Conservation (phyloP, 2,113 vertebrate species). For the Cyphomyrus discorhynchus region DNA sequence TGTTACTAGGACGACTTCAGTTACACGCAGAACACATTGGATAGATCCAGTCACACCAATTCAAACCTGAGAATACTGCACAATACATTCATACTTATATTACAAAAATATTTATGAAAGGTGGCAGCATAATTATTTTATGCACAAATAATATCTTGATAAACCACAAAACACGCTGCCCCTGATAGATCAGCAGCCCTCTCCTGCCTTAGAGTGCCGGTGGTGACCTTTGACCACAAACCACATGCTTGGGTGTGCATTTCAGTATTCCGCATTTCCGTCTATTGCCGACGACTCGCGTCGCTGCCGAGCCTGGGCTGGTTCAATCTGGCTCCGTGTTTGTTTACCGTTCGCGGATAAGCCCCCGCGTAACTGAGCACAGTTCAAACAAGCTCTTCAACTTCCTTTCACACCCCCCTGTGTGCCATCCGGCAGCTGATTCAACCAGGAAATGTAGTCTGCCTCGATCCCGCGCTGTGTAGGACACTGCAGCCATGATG, state of each 20-base stretch:
- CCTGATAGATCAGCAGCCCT: not conserved
- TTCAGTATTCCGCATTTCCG: not conserved
- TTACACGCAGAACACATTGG: not conserved
- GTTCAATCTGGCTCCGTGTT: not conserved
- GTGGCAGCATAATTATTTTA: not conserved
- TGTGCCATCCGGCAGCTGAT: not conserved
- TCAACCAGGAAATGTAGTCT: not conserved
- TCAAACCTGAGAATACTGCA: not conserved
- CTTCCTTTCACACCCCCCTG: not conserved
- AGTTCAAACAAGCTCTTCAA: not conserved
- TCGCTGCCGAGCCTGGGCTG: not conserved
- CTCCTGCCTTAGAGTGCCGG: not conserved
- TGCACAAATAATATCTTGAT: not conserved
- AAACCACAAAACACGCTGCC: not conserved
- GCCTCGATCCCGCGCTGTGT: not conserved
- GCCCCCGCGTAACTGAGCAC: not conserved
- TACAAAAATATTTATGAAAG: not conserved
- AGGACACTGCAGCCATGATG: not conserved
- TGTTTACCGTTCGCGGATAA: not conserved
- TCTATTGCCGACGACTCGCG: not conserved
- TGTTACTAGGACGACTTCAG: not conserved
- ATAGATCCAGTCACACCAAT: not conserved
- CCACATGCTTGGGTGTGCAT: not conserved
- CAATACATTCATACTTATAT: not conserved
- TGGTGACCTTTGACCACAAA: not conserved